Conservation (phyloP, 64 coral and sea anemone genomes). For the Montipora capricornis region DNA sequence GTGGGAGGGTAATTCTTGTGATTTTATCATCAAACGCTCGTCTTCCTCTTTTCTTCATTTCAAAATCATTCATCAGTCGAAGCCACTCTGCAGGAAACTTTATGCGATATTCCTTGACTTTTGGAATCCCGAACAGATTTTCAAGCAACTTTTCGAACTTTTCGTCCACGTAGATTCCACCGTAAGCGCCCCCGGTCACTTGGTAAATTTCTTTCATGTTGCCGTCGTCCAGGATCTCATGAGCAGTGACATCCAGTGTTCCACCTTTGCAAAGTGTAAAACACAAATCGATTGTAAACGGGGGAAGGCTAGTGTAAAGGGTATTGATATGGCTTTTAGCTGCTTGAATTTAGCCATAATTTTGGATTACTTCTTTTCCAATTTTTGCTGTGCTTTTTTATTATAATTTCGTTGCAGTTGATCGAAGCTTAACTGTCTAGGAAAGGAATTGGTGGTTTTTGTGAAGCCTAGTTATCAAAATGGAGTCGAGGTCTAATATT, state of each 20-base stretch:
- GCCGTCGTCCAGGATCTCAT: neutral
- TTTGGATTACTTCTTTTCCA: too few relatives aligned
- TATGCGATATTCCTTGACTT: neutral
- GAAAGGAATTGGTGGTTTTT: too few relatives aligned
- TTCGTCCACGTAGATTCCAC: conserved; percentile 22
- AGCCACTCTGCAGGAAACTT: conserved; percentile 13
- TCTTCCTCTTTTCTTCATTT: conserved; percentile 39
- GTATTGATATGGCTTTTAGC: too few relatives aligned
- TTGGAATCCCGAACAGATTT: neutral
- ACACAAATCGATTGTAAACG: too few relatives aligned
- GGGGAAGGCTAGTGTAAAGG: too few relatives aligned
- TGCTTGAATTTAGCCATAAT: too few relatives aligned
- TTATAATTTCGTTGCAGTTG: too few relatives aligned
- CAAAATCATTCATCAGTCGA: conserved; percentile 50
- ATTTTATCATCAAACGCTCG: neutral
- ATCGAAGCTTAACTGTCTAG: too few relatives aligned
- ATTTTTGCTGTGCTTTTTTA: too few relatives aligned
- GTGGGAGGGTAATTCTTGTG: conserved; percentile 11
- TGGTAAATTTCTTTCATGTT: conserved; percentile 33
- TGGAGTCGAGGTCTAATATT: too few relatives aligned
- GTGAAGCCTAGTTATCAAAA: too few relatives aligned
- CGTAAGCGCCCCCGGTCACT: conserved; percentile 16
- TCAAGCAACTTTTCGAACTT: neutral
- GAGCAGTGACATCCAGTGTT: conserved; percentile 47
- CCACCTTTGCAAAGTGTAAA: neutral